phyloP scores from a whole-genome alignment of 2,797 vertebrate genomes.

The Poeciliopsis turneri region DNA sequence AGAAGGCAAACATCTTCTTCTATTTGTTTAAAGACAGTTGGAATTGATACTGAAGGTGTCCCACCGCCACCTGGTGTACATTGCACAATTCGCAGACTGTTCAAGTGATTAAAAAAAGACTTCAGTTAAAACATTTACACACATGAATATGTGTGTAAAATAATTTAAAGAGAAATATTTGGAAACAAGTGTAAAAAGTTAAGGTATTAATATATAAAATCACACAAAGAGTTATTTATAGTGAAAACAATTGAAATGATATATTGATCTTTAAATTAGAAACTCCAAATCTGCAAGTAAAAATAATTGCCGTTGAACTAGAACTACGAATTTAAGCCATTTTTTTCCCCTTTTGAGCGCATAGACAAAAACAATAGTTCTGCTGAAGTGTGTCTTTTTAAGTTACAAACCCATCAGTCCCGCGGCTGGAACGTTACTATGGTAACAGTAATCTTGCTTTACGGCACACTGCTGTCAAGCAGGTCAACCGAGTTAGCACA shows the following conservation, averaged over 20 bases:
- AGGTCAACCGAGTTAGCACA: background rate
- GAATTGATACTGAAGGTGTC: background rate
- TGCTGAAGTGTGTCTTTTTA: too few relatives aligned
- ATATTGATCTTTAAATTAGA: background rate
- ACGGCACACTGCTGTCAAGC: slow-evolving; percentile 9
- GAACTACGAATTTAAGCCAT: background rate
- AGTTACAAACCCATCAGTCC: background rate
- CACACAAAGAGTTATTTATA: background rate
- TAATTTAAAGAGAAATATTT: background rate
- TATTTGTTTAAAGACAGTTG: background rate
- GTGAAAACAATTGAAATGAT: background rate
- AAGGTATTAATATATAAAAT: background rate
- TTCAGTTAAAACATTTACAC: background rate
- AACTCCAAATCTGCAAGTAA: background rate
- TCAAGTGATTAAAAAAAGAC: background rate
- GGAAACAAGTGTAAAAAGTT: background rate
- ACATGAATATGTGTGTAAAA: background rate
- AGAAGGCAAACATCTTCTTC: background rate
- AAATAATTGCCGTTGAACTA: background rate
- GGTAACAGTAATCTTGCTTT: slow-evolving; percentile 43
- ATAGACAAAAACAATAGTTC: background rate
- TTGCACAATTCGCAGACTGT: background rate
- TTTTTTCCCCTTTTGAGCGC: background rate
- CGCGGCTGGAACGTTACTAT: background rate
- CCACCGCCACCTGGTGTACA: background rate